phyloP scores from a whole-genome alignment of 2,797 vertebrate genomes.

The Pyrrhura leucotis region DNA sequence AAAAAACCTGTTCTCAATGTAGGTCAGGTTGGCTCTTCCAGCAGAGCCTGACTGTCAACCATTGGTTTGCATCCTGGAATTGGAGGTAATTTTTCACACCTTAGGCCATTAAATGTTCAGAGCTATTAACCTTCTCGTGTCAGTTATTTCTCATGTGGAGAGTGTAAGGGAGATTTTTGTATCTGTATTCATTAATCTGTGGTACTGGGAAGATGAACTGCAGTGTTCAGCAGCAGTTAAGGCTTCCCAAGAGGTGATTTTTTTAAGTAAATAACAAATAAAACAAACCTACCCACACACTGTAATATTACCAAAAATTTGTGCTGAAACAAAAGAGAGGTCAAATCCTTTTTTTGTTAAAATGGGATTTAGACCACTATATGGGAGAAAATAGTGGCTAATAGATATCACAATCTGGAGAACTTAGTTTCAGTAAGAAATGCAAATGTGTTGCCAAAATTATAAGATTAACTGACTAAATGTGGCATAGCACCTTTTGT shows the following conservation, averaged over 20 bases:
- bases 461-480: background rate
- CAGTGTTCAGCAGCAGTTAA: background rate
- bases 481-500: background rate
- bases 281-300: rapidly evolving
- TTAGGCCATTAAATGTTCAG: background rate
- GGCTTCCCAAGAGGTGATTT: background rate
- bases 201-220: background rate
- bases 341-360: background rate
- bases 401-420: rapidly evolving
- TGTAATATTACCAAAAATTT: background rate
- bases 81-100: background rate
- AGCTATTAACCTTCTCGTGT: background rate
- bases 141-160: background rate
- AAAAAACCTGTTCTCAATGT: background rate
- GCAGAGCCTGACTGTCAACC: background rate
- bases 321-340: background rate
- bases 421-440: background rate
- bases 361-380: background rate
- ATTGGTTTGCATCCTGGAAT: background rate
- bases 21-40: background rate
- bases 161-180: background rate
- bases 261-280: background rate
- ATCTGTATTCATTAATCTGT: background rate
- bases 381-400: background rate
- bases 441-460: rapidly evolving